Evolutionary conservation across 2,888 invertebrate genomes (phyloP).

Genomic region (Pollenia angustigena): DNA sequence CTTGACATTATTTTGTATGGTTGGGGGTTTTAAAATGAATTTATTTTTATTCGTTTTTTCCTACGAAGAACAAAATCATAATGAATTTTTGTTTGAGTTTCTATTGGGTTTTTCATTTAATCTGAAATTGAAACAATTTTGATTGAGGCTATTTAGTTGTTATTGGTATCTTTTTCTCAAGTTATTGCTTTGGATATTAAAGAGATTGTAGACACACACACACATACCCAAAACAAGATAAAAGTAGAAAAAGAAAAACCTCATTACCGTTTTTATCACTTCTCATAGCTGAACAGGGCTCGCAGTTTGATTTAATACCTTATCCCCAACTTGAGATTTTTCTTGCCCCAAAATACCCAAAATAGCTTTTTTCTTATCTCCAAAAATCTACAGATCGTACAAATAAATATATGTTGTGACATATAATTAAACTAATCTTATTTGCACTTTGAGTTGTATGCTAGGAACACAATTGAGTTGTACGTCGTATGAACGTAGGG

Average conservation of each 20-base stretch:
- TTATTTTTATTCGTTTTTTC: conserved; percentile 8
- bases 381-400: too few relatives aligned
- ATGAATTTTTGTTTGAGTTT: conserved; percentile 53
- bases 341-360: too few relatives aligned
- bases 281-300: conserved; percentile 5
- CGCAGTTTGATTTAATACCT: too few relatives aligned
- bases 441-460: too few relatives aligned
- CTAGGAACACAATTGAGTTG: too few relatives aligned
- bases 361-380: too few relatives aligned
- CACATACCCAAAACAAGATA: background rate
- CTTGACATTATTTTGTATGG: too few relatives aligned
- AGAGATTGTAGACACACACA: background rate
- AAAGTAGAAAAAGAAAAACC: conserved; percentile 30
- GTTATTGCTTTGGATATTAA: background rate
- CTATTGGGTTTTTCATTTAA: conserved; percentile 41
- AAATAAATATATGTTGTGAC: too few relatives aligned
- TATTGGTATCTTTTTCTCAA: conserved; percentile 7
- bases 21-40: background rate
- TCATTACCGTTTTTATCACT: conserved; percentile 56
- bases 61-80: background rate
- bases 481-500: too few relatives aligned
- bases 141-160: conserved; percentile 37
- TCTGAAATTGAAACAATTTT: conserved; percentile 50
- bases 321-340: too few relatives aligned
- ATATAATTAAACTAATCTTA: too few relatives aligned